Evolutionary conservation across 2,113 vertebrate species (phyloP), one percentile per base, ranked within the genome.

Genomic region (Mesembrinibis cayennensis): DNA sequence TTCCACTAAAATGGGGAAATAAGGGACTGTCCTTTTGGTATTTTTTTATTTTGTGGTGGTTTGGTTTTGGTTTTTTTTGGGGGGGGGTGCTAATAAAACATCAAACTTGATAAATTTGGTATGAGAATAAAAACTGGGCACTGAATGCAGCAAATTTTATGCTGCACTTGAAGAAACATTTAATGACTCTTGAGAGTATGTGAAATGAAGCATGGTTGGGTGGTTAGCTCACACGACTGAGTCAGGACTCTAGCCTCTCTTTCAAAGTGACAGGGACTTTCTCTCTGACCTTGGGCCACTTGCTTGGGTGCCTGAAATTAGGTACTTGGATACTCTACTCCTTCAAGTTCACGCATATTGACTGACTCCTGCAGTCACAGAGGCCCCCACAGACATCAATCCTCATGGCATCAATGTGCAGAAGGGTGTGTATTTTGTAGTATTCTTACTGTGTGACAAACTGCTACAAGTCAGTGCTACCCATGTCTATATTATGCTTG

Each of bases 241-340:
- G 50, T 73, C 47, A 82, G 74, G 63, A 42, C 47, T 82, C 44
- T 49, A 73, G 63, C 19, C 20, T 93, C 16, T 20, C 4, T 86
- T 90, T 73, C 79, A 82, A 71, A 74, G 50, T 50, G 45, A n/a
- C 34, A 40, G 15, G 63, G 70, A 77, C 73, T 94, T 82, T 92
- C 73, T 47, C 16, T 78, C 72, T 96, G 90, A 87, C 93, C 80
- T 95, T 96, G 72, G 49, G 53, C 34, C 19, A 34, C 65, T 87
- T 62, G 22, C 58, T 77, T 89, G 47, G 14, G 18, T 82, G 7
- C 5, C 20, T 76, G 45, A 44, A 59, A 49, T 49, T 3, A 65
- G 25, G 5, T 62, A n/a, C 26, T 77, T 62, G 58, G 40, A 67
- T 8, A n/a, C 18, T 25, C 8, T 26, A 1, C 7, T 78, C 5